A percentile compares a stretch with the other conserved stretches of the same genome.
phyloP scores from a whole-genome alignment of 2,888 invertebrate genomes.

The Keiferia lycopersicella region DNA sequence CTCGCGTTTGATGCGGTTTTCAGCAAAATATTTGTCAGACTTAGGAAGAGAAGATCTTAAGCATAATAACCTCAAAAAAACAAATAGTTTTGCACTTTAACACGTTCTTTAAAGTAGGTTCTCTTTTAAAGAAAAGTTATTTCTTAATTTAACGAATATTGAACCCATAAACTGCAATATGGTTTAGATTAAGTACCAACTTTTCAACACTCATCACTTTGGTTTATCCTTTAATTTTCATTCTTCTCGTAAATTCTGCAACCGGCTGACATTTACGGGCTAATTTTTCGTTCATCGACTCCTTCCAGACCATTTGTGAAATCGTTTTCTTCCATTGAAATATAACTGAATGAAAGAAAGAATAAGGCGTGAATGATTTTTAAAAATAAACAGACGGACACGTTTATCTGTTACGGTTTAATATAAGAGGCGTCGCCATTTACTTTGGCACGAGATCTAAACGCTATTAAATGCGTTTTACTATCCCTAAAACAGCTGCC shows the following conservation, averaged over 20 bases:
- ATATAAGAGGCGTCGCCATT: constrained; percentile 6
- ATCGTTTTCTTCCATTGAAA: background rate
- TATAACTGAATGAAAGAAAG: background rate
- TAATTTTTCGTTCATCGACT: constrained; percentile 12
- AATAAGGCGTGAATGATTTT: constrained; percentile 8
- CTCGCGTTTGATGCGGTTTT: too few species aligned
- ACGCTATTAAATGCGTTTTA: constrained; percentile 5
- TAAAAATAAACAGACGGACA: background rate
- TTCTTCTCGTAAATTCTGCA: background rate
- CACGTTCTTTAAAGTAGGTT: too few species aligned
- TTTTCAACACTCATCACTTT: background rate
- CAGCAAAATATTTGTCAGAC: too few species aligned
- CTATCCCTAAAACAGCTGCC: background rate
- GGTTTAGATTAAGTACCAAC: background rate
- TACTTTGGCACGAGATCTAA: constrained; percentile 11
- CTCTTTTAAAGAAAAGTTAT: too few species aligned
- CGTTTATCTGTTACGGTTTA: background rate
- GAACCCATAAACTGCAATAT: background rate
- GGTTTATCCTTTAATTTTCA: background rate
- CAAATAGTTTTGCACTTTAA: too few species aligned
- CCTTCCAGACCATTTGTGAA: background rate
- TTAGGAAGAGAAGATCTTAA: too few species aligned
- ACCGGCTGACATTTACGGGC: background rate
- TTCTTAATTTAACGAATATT: too few species aligned
- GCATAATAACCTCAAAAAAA: too few species aligned